phyloP scores from a whole-genome alignment of 2,888 invertebrate genomes.

The Pachliopta kotzebuea region DNA sequence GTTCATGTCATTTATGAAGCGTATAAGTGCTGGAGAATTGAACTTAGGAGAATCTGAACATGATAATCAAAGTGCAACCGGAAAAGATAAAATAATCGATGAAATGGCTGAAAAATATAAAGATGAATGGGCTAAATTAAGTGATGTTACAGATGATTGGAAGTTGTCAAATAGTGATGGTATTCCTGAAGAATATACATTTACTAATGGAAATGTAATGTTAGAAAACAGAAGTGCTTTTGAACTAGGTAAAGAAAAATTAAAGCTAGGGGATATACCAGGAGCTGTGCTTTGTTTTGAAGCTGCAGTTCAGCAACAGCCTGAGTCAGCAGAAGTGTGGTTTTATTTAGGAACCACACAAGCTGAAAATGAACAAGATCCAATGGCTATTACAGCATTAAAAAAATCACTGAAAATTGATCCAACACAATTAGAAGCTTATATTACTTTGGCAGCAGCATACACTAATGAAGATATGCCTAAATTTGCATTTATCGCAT shows the following conservation, averaged over 20 bases:
- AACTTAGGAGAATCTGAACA: slow-evolving; percentile 74
- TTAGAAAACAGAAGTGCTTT: slow-evolving; percentile 87
- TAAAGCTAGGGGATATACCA: slow-evolving; percentile 94
- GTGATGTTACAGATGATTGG: slow-evolving; percentile 85
- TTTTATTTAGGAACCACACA: slow-evolving; percentile 93
- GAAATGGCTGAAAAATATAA: slow-evolving; percentile 83
- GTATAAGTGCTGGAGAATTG: slow-evolving; percentile 85
- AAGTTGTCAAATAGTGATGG: slow-evolving; percentile 76
- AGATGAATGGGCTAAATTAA: slow-evolving; percentile 90
- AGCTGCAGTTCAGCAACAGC: slow-evolving; percentile 92
- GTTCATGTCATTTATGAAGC: slow-evolving; percentile 92
- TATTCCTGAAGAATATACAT: slow-evolving; percentile 85
- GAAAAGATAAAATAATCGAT: slow-evolving; percentile 65
- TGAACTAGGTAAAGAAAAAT: slow-evolving; percentile 90
- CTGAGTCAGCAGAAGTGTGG: slow-evolving; percentile 91
- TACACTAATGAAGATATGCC: slow-evolving; percentile 98
- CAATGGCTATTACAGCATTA: slow-evolving; percentile 94
- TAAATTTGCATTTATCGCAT: slow-evolving; percentile 91
- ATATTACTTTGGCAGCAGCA: slow-evolving; percentile 95
- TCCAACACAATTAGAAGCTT: slow-evolving; percentile 89
- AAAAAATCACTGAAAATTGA: slow-evolving; percentile 90
- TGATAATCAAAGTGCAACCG: slow-evolving; percentile 57
- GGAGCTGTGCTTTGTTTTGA: slow-evolving; percentile 98
- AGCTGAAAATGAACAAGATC: slow-evolving; percentile 99
- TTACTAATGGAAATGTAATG: slow-evolving; percentile 93